Percentiles rank a stretch among this genome's conserved stretches.
Evolutionary conservation across 2,113 vertebrate species (phyloP).

Genomic region (Thomomys bottae): DNA sequence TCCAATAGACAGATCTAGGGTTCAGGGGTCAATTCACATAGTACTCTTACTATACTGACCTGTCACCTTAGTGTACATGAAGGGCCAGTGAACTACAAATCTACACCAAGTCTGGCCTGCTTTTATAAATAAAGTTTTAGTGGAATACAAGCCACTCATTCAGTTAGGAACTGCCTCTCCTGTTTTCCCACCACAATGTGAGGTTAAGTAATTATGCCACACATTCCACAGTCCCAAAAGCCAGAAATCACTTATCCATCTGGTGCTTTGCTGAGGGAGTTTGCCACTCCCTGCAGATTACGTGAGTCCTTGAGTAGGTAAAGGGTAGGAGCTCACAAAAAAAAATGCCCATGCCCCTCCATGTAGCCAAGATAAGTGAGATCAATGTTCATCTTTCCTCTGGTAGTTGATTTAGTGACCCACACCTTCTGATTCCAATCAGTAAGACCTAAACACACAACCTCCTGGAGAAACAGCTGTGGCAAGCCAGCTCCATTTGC

Average conservation of each 20-base stretch:
- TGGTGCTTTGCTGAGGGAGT: background rate
- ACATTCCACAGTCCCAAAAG: background rate
- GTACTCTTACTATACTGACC: background rate
- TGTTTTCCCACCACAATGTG: background rate
- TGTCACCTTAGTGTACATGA: background rate
- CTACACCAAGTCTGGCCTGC: background rate
- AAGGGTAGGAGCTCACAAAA: background rate
- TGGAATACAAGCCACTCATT: background rate
- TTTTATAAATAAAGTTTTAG: conserved; percentile 50
- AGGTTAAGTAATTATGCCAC: background rate
- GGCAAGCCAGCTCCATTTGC: conserved; percentile 29
- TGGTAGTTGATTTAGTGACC: conserved; percentile 46
- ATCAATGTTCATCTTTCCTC: conserved; percentile 34
- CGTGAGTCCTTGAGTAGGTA: background rate
- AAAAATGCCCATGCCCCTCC: background rate
- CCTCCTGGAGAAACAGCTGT: conserved; percentile 24
- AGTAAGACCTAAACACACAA: conserved; percentile 22
- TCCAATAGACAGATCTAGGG: background rate
- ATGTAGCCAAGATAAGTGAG: background rate
- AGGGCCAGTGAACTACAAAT: background rate
- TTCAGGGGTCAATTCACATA: background rate
- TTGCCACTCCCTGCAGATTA: background rate
- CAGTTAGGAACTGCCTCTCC: background rate
- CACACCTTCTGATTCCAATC: background rate
- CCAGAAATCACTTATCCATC: background rate